These are phyloP conservation scores for Enteromius argenteus DNA, from an alignment of 2,797 vertebrate species.

Conservation along the genomic window DNA sequence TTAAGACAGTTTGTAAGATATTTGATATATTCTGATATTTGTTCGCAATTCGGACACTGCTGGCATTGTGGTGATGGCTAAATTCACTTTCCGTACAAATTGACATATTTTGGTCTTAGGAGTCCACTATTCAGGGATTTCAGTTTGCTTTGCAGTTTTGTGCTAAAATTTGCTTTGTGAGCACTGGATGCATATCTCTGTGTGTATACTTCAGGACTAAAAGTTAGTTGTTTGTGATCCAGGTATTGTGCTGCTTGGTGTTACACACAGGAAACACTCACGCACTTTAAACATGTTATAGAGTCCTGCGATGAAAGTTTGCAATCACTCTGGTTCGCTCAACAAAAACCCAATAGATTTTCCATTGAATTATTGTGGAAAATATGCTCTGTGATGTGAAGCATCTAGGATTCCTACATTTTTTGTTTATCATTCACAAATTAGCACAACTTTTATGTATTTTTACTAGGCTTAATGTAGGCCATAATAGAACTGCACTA, in stretches of 20 bases:
- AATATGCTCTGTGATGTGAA: too few relatives aligned
- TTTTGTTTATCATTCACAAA: neutral
- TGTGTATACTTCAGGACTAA: too few relatives aligned
- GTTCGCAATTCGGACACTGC: neutral
- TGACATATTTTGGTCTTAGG: too few relatives aligned
- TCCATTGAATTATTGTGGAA: neutral
- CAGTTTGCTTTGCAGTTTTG: too few relatives aligned
- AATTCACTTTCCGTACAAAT: too few relatives aligned
- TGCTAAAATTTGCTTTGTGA: too few relatives aligned
- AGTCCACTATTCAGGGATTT: too few relatives aligned
- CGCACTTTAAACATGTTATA: neutral
- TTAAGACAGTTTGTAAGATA: too few relatives aligned
- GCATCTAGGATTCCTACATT: neutral
- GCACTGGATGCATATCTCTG: too few relatives aligned
- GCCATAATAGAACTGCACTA: neutral
- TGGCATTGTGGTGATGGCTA: neutral
- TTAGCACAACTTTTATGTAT: neutral
- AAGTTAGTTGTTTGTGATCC: too few relatives aligned
- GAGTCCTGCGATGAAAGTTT: neutral
- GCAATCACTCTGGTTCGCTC: neutral
- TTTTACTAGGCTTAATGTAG: neutral
- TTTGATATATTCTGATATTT: neutral
- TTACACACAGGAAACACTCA: neutral
- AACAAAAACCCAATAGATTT: neutral
- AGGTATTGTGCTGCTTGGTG: neutral